These are phyloP conservation scores for Lagorchestes hirsutus DNA, from an alignment of 2,797 vertebrate species.

Conservation along the genomic window DNA sequence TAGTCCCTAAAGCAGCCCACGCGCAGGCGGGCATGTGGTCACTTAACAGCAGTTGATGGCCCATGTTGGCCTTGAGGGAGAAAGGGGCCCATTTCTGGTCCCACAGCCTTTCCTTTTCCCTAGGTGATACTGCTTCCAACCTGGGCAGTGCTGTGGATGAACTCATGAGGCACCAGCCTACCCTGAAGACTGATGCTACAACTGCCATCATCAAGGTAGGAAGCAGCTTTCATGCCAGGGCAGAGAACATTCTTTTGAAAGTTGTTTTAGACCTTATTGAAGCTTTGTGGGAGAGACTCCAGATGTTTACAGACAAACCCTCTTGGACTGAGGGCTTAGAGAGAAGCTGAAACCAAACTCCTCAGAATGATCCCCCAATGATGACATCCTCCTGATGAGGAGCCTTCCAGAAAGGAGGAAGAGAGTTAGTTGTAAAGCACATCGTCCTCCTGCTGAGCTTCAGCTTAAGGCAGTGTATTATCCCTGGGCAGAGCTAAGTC, in stretches of 20 bases:
- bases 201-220: conserved; percentile 97
- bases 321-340: neutral
- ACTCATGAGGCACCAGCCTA: conserved; percentile 98
- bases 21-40: neutral
- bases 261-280: neutral
- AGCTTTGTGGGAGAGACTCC: no score
- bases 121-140: conserved; percentile 97
- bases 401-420: neutral
- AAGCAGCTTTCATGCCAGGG: neutral
- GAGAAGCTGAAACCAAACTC: neutral
- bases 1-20: neutral
- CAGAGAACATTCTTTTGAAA: neutral
- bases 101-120: conserved; percentile 36
- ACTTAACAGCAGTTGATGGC: neutral
- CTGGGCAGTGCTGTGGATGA: conserved; percentile 98
- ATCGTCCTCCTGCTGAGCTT: neutral
- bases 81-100: neutral
- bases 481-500: neutral
- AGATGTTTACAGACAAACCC: no score
- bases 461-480: neutral
- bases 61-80: neutral
- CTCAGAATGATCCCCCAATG: neutral
- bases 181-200: conserved; percentile 97
- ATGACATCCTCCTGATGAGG: neutral
- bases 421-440: neutral